Evolutionary conservation across 2,797 vertebrate genomes (phyloP), one percentile per base, ranked within the genome.

Genomic region (Cyprinella venusta): DNA sequence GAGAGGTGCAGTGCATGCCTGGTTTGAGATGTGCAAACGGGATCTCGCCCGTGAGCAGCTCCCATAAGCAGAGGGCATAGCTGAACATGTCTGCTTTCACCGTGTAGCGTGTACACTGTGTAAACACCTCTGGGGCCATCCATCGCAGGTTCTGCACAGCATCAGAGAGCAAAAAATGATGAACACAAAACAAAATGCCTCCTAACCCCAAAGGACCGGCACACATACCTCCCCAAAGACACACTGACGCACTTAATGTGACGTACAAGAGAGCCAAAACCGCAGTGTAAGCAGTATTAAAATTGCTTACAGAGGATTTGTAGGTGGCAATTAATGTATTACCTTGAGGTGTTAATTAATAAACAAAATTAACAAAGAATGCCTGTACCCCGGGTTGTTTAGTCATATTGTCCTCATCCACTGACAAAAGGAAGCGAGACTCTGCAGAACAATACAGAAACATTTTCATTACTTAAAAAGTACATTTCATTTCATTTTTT

Each of bases 61-160:
- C 98, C 97, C 97, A 98, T 83, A 98, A 94, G 92, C 97, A 99
- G 87, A 99, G 93, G 1, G 98, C 96, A 0, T 98, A 98, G 93
- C 97, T 99, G 95, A 98, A 99, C 89, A 99, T 96, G 5, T 98
- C 97, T 0, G 97, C 97, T 89, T 99, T 98, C 88, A 98, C 95
- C 0, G 98, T 98, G 90, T 98, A 99, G 42, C 97, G 95, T 0
- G 97, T 98, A 13, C 96, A 97, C 91, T 98, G 98, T 0, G 96
- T 98, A 91, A 98, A 99, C 75, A 98, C 96, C 89, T 98, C 97
- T 0, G 98, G 98, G 70, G 97, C 97, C 98, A 98, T 99, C 97
- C 98, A 99, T 16, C 96, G 96, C 45, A 99, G 94, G 90, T 98
- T 99, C 98, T 99, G 91, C 0, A 88, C 83, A 75, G 59, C 5